Evolutionary conservation across 2,113 vertebrate genomes (phyloP).

Genomic region (Ammodramus savannarum): DNA sequence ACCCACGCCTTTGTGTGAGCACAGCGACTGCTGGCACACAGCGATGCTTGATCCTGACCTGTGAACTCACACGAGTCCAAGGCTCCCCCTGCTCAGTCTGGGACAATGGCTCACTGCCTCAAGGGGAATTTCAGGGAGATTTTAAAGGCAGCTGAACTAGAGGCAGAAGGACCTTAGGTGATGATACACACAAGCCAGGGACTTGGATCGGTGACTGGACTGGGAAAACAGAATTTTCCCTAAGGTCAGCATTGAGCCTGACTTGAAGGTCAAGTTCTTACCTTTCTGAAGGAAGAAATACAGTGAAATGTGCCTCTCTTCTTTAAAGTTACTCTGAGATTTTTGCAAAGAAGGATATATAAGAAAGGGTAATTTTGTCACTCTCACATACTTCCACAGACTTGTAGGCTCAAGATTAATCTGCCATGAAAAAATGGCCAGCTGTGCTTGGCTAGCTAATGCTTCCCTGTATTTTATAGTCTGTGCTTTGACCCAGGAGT

Average conservation of each 20-base stretch:
- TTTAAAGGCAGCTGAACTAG: not conserved
- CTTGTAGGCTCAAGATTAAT: not conserved
- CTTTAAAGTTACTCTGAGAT: not conserved
- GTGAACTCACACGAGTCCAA: not conserved
- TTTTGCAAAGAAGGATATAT: not conserved
- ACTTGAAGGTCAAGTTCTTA: not conserved
- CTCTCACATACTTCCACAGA: not conserved
- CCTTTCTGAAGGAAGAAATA: not conserved
- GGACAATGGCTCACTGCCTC: not conserved
- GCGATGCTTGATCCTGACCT: not conserved
- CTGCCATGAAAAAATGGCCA: not conserved
- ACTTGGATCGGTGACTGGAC: not conserved
- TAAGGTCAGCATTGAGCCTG: not conserved
- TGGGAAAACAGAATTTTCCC: not conserved
- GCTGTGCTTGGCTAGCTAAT: not conserved
- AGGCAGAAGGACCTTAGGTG: not conserved
- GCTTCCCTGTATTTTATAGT: not conserved
- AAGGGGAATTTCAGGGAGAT: not conserved
- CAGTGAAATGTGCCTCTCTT: not conserved
- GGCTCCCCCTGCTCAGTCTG: not conserved
- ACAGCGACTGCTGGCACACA: rapidly evolving
- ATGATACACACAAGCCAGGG: not conserved
- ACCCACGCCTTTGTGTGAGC: not conserved
- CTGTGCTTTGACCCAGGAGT: not conserved
- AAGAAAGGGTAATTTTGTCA: not conserved